phyloP scores from a whole-genome alignment of 2,797 vertebrate genomes.

The Megaceryle alcyon region DNA sequence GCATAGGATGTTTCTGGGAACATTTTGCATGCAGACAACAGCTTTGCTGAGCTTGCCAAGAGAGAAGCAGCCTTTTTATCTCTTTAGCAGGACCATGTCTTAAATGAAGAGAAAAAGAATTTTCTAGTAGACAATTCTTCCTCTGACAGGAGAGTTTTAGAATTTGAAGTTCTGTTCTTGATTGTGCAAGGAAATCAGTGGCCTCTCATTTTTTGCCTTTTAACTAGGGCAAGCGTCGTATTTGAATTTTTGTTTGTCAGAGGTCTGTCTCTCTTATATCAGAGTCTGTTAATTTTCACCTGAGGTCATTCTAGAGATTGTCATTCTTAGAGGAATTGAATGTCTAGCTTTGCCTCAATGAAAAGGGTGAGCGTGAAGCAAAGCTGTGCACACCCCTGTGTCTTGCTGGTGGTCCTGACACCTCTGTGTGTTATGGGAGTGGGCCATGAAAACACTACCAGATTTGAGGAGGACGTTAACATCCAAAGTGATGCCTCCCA shows the following conservation, averaged over 20 bases:
- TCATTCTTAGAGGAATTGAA: background rate
- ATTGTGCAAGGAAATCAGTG: background rate
- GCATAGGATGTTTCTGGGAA: background rate
- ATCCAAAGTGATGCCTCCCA: background rate
- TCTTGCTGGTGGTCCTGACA: background rate
- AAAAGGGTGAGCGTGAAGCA: background rate
- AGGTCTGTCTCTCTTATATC: background rate
- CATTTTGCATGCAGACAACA: background rate
- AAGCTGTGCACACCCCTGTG: background rate
- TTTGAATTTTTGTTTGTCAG: background rate
- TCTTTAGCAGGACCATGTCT: background rate
- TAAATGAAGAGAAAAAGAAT: fast-evolving
- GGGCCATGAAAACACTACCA: background rate
- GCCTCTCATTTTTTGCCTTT: background rate
- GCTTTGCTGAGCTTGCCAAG: background rate
- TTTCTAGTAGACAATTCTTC: background rate
- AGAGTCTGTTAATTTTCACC: background rate
- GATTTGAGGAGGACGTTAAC: background rate
- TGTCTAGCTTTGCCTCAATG: background rate
- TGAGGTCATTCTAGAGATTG: background rate
- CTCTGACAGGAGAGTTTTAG: background rate
- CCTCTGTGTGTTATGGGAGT: background rate
- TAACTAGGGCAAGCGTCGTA: background rate
- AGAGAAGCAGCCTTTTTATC: background rate
- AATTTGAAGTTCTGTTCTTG: background rate